A percentile compares a stretch with the other conserved stretches of the same genome.
phyloP scores from a whole-genome alignment of 2,797 vertebrate species.

The Crenuchus spilurus region DNA sequence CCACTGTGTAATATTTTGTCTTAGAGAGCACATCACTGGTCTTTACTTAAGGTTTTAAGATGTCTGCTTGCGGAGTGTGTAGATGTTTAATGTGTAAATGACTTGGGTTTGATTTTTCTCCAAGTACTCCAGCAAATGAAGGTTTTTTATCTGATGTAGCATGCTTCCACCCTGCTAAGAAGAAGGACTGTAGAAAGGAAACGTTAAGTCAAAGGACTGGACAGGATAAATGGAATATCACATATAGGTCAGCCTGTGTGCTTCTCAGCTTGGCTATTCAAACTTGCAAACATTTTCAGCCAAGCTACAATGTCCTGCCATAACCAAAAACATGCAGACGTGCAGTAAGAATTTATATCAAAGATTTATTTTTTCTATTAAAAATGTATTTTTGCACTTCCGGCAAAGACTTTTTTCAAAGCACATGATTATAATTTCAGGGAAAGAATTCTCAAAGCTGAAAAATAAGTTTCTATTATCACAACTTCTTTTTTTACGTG shows the following conservation, averaged over 20 bases:
- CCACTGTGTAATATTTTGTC: slow-evolving; percentile 31
- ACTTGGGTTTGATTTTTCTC: not conserved
- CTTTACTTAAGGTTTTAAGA: not conserved
- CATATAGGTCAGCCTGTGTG: not conserved
- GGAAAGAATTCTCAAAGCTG: slow-evolving; percentile 52
- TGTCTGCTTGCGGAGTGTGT: not conserved
- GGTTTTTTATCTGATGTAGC: not conserved
- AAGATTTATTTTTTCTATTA: slow-evolving; percentile 72
- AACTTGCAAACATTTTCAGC: not conserved
- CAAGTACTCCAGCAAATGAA: too few species aligned
- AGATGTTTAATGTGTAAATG: not conserved
- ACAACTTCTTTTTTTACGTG: slow-evolving; percentile 9
- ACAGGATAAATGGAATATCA: not conserved
- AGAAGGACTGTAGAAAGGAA: not conserved
- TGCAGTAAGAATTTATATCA: slow-evolving; percentile 52
- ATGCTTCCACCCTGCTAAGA: not conserved
- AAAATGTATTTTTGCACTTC: slow-evolving; percentile 79
- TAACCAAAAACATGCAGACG: slow-evolving; percentile 15
- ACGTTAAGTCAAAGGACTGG: not conserved
- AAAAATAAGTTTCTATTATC: not conserved
- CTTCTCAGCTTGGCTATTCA: not conserved
- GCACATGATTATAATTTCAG: slow-evolving; percentile 67
- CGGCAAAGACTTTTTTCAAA: slow-evolving; percentile 59
- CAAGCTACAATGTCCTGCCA: not conserved
- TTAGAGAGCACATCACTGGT: slow-evolving; percentile 43